Percentiles rank a stretch among this genome's conserved stretches.
phyloP scores from a whole-genome alignment of 2,797 vertebrate genomes.

The Forpus xanthops region DNA sequence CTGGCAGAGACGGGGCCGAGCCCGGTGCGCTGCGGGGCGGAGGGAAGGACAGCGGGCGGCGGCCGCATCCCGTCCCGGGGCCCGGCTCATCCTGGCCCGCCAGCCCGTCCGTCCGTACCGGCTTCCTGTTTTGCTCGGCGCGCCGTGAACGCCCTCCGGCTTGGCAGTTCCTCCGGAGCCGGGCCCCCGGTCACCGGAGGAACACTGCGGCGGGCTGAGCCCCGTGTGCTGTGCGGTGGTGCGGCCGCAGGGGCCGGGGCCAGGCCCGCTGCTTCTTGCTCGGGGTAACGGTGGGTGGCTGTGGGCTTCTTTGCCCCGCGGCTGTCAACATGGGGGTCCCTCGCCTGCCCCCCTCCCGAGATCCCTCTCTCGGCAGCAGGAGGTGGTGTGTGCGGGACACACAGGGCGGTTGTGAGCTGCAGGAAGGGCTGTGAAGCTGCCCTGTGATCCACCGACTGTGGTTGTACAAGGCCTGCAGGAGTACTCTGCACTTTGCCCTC shows the following conservation, averaged over 20 bases:
- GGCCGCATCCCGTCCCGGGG: not conserved
- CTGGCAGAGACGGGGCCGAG: not conserved
- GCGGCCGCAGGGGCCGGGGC: not conserved
- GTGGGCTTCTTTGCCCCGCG: not conserved
- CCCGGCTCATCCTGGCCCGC: not conserved
- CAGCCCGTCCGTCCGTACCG: not conserved
- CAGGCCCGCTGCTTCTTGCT: too few species aligned
- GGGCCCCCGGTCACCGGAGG: not conserved
- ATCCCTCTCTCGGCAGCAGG: not conserved
- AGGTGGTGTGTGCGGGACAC: accelerated
- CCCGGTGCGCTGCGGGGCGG: not conserved
- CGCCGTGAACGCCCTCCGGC: not conserved
- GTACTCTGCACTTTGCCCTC: not conserved
- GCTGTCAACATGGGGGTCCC: not conserved
- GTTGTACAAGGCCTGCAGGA: not conserved
- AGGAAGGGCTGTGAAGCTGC: not conserved
- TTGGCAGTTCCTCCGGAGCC: not conserved
- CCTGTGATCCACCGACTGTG: not conserved
- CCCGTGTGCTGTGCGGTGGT: not conserved
- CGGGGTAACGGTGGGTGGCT: not conserved
- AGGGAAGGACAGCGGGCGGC: not conserved
- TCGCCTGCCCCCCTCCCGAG: accelerated
- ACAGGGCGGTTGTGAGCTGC: accelerated
- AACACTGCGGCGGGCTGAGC: not conserved
- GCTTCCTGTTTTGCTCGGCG: conserved; percentile 53